Conservation (phyloP, 2,888 invertebrate species). For the Chymomyza procnemis region DNA sequence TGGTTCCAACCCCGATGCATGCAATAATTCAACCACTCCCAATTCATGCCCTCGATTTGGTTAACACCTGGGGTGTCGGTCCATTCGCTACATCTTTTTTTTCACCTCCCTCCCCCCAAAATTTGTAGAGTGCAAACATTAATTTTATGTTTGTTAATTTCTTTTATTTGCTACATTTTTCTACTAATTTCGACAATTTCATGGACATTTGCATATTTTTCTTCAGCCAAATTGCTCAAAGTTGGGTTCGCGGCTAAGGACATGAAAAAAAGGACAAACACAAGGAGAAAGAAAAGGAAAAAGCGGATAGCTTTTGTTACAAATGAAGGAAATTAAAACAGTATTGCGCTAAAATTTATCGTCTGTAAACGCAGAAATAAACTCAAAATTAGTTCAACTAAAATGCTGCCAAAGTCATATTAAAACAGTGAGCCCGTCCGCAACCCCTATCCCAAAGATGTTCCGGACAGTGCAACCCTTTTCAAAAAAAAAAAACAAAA, state of each 20-base stretch:
- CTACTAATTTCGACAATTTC: constrained; percentile 63
- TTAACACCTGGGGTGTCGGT: background rate
- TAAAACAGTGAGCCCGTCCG: background rate
- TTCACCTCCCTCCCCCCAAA: too few relatives aligned
- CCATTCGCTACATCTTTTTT: background rate
- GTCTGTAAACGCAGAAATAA: constrained; percentile 53
- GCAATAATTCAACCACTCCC: background rate
- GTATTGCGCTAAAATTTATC: constrained; percentile 64
- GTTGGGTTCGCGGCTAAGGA: constrained; percentile 10
- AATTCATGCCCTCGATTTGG: background rate
- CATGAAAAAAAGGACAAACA: constrained; percentile 5
- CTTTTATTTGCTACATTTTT: constrained; percentile 64
- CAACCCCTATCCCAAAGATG: constrained; percentile 10
- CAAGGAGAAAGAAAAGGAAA: constrained; percentile 16
- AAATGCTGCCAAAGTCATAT: constrained; percentile 3
- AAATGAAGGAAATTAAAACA: constrained; percentile 34
- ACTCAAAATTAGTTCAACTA: constrained; percentile 65
- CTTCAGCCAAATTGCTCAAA: constrained; percentile 33
- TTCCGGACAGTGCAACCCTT: constrained; percentile 17
- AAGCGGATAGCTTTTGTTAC: constrained; percentile 35
- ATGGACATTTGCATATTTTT: constrained; percentile 71
- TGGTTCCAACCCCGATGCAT: background rate
- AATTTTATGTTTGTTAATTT: constrained; percentile 75
- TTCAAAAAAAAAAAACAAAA: constrained; percentile 1
- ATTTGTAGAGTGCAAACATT: constrained; percentile 74